Evolutionary conservation across 2,797 vertebrate genomes (phyloP).

Genomic region (Eidolon dupreanum): DNA sequence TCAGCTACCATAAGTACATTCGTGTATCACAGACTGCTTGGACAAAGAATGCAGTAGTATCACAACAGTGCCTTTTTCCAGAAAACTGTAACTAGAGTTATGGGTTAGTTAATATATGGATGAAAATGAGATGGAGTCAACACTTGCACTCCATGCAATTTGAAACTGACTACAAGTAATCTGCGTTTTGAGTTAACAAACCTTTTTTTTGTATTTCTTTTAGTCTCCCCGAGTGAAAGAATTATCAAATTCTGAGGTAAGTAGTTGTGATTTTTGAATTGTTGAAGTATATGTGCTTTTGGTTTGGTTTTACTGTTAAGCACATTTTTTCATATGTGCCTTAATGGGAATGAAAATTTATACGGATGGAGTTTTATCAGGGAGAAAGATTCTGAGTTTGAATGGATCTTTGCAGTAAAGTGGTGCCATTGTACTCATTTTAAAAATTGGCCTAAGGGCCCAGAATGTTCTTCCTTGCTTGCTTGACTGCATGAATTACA

Average conservation of each 20-base stretch:
- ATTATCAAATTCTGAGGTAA: slow-evolving; percentile 93
- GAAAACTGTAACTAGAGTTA: background rate
- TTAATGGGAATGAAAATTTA: background rate
- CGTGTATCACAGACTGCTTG: background rate
- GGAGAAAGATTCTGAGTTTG: background rate
- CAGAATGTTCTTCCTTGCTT: background rate
- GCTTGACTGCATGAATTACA: background rate
- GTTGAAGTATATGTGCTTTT: background rate
- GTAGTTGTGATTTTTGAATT: slow-evolving; percentile 58
- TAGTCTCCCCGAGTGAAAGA: slow-evolving; percentile 99
- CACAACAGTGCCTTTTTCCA: background rate
- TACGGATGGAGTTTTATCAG: background rate
- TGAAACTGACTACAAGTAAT: background rate
- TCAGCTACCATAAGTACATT: background rate
- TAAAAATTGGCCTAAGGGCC: background rate
- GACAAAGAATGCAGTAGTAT: background rate
- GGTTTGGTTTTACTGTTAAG: slow-evolving; percentile 14
- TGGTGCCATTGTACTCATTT: background rate
- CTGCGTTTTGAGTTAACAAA: slow-evolving; percentile 40
- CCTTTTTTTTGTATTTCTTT: slow-evolving; percentile 76
- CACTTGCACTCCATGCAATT: background rate
- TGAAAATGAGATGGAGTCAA: background rate
- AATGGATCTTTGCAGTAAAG: background rate
- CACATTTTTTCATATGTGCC: background rate
- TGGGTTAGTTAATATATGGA: background rate